A percentile compares a stretch with the other conserved stretches of the same genome.
Evolutionary conservation across 2,113 vertebrate genomes (phyloP).

Genomic region (Neolamprologus falcicula): DNA sequence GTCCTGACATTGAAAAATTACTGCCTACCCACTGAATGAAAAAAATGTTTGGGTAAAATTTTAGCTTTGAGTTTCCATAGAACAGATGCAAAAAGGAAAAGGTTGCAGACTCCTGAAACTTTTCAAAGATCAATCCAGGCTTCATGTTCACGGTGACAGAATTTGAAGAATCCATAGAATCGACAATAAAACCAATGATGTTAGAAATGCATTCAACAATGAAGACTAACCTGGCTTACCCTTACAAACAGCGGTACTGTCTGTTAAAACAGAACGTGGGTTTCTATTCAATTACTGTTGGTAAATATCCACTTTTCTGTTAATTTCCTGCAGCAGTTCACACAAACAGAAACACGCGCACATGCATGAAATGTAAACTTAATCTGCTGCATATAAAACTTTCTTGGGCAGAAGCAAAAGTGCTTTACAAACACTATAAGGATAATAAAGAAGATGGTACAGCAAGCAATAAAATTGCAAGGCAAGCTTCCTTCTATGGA

Average conservation of each 20-base stretch:
- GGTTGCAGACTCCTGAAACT: background rate
- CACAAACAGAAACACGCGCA: background rate
- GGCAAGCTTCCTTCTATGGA: background rate
- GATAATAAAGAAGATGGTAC: background rate
- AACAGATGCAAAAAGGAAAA: background rate
- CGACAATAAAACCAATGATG: background rate
- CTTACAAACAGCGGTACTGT: accelerated
- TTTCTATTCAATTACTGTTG: background rate
- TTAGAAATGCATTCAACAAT: background rate
- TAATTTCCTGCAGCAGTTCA: background rate
- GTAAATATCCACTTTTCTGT: background rate
- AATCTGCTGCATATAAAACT: background rate
- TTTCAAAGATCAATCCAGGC: background rate
- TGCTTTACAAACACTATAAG: background rate
- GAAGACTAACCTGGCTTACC: background rate
- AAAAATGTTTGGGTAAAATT: background rate
- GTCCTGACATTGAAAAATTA: background rate
- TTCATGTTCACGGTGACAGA: background rate
- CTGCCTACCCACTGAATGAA: background rate
- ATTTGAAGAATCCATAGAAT: background rate
- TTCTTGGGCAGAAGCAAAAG: background rate
- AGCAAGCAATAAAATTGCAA: constrained; percentile 3
- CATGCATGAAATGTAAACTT: background rate
- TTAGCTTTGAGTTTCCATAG: background rate
- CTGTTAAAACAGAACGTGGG: accelerated